Conservation (phyloP, 37 sponge, comb jelly and placozoan species). For the Corticium candelabrum region DNA sequence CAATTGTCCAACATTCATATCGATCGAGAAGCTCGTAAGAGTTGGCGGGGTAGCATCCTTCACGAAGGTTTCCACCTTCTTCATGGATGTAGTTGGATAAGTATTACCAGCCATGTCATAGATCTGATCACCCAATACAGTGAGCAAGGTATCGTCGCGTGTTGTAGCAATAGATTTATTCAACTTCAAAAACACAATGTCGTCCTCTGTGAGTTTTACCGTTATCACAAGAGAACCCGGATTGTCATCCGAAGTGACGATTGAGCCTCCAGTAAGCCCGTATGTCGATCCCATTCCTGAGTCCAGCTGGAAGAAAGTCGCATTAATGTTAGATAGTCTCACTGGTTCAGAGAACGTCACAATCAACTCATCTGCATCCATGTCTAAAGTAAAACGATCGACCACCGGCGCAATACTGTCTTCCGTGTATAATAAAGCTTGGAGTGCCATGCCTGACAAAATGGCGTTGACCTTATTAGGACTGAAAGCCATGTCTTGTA, state of each 20-base stretch:
- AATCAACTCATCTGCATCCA: conserved; percentile 34
- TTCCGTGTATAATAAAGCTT: conserved; percentile 19
- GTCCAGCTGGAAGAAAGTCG: conserved; percentile 54
- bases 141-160: conserved; percentile 37
- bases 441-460: conserved; percentile 22
- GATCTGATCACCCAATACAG: conserved; percentile 39
- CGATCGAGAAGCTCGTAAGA: conserved; percentile 55
- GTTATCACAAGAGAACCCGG: conserved; percentile 19
- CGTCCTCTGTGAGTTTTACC: conserved; percentile 28
- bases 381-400: conserved; percentile 33
- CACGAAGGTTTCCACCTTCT: conserved; percentile 29
- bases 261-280: conserved; percentile 39
- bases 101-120: conserved; percentile 62
- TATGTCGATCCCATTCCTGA: not conserved
- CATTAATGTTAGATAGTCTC: conserved; percentile 25
- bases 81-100: conserved; percentile 2
- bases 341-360: conserved; percentile 73
- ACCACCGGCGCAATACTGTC: conserved; percentile 47
- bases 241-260: not conserved
- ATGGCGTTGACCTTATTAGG: conserved; percentile 45
- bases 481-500: conserved; percentile 47
- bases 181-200: conserved; percentile 60
- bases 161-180: conserved; percentile 42
- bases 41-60: conserved; percentile 41
- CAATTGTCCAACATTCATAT: conserved; percentile 59